A percentile compares a stretch with the other conserved stretches of the same genome.
Conservation (phyloP, 1,140 invertebrate genomes). For the Drosophila hydei region DNA sequence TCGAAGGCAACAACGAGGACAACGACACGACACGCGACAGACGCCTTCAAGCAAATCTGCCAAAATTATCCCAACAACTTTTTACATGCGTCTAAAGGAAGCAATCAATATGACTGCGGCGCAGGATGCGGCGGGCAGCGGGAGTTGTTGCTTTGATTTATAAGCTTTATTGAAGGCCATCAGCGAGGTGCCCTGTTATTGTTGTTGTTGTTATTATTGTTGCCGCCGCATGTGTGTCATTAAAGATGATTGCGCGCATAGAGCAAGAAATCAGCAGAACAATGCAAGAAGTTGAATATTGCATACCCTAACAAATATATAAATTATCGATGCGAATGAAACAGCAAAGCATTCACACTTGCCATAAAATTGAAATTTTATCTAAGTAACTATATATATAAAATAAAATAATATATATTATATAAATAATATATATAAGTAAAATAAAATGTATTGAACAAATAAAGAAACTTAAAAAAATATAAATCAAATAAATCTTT, state of each 20-base stretch:
- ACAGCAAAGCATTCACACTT: too few species aligned
- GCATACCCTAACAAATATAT: not conserved
- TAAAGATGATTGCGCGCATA: slow-evolving; percentile 46
- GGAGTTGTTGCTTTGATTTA: slow-evolving; percentile 46
- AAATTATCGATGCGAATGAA: too few species aligned
- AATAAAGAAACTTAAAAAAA: not conserved
- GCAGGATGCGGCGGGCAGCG: not conserved
- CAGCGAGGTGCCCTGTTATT: slow-evolving; percentile 13
- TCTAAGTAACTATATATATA: too few species aligned
- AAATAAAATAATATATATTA: too few species aligned
- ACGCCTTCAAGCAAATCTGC: slow-evolving; percentile 42
- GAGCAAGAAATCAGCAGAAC: not conserved
- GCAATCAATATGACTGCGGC: slow-evolving; percentile 43
- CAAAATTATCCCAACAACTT: slow-evolving; percentile 42
- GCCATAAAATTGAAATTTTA: too few species aligned
- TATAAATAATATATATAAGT: too few species aligned
- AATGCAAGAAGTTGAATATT: not conserved
- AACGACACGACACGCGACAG: slow-evolving; percentile 3
- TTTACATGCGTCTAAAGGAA: slow-evolving; percentile 38
- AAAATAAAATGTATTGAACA: too few species aligned
- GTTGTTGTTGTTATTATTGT: not conserved
- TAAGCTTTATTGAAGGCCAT: slow-evolving; percentile 51
- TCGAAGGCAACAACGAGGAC: not conserved
- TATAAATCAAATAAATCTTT: not conserved
- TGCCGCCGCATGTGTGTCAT: slow-evolving; percentile 22